phyloP scores from a whole-genome alignment of 92 coral and sea anemone species.

The Paragorgia papillata region DNA sequence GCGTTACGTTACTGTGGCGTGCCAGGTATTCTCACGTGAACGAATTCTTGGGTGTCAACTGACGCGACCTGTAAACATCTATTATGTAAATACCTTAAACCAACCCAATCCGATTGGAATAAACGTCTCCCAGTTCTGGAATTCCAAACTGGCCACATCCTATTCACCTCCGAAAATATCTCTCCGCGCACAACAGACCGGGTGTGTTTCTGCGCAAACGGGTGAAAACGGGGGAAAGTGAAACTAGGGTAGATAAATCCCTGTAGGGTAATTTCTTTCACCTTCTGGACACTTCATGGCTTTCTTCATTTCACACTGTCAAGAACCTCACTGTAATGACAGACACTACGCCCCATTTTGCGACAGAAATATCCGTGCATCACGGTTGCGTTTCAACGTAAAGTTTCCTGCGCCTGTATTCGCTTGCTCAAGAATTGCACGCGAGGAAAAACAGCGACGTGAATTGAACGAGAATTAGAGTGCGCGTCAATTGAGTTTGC shows the following conservation, averaged over 20 bases:
- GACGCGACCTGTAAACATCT: not conserved
- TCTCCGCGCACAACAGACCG: too few species aligned
- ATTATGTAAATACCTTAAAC: slow-evolving; percentile 24
- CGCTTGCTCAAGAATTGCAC: too few species aligned
- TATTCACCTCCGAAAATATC: not conserved
- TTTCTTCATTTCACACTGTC: slow-evolving; percentile 23
- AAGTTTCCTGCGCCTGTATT: not conserved
- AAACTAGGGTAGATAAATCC: not conserved
- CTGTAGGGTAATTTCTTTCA: not conserved
- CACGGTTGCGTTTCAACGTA: not conserved
- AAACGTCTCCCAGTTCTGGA: not conserved
- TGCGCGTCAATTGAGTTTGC: too few species aligned
- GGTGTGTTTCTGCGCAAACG: not conserved
- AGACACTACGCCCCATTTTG: not conserved
- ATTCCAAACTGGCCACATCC: not conserved
- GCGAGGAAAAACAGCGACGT: too few species aligned
- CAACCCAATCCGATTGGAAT: slow-evolving; percentile 37
- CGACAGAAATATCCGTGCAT: not conserved
- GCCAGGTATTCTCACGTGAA: not conserved
- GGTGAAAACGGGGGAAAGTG: not conserved
- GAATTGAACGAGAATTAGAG: too few species aligned
- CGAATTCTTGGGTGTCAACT: not conserved
- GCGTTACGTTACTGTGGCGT: not conserved
- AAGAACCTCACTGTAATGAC: not conserved
- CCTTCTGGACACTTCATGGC: slow-evolving; percentile 1